Evolutionary conservation across 2,797 vertebrate species (phyloP).

Genomic region (Microctenopoma lineatum): DNA sequence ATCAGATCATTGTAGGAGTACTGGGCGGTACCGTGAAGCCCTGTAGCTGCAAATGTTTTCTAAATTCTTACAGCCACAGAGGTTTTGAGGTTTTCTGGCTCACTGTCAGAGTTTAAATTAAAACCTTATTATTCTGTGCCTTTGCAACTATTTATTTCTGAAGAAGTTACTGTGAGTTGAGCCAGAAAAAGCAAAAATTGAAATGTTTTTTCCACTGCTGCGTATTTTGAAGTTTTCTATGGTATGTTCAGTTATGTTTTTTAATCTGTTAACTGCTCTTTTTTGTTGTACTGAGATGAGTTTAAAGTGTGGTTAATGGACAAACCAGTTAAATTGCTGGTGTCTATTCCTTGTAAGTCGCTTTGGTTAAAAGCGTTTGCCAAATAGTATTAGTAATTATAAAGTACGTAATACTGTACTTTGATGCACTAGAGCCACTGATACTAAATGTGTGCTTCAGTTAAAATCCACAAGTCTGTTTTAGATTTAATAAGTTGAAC

Average conservation of each 20-base stretch:
- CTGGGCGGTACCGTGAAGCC: not conserved
- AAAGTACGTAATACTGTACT: too few relatives aligned
- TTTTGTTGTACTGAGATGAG: not conserved
- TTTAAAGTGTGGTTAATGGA: constrained; percentile 2
- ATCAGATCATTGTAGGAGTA: constrained; percentile 29
- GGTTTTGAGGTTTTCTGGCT: not conserved
- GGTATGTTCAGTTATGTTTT: not conserved
- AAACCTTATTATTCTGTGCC: constrained; percentile 14
- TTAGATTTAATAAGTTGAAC: constrained; percentile 42
- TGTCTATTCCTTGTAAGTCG: too few relatives aligned
- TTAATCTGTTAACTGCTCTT: not conserved
- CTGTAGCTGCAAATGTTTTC: not conserved
- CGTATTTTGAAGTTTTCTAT: not conserved
- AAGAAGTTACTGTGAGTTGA: constrained; percentile 3
- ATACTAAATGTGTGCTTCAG: constrained; percentile 26
- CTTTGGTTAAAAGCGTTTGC: too few relatives aligned
- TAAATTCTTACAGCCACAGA: not conserved
- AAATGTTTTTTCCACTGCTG: not conserved
- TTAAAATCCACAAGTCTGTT: constrained; percentile 45
- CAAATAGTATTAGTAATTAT: constrained; percentile 19
- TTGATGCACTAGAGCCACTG: constrained; percentile 9
- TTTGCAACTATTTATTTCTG: constrained; percentile 1
- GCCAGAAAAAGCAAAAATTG: not conserved
- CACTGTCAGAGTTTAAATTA: constrained; percentile 14
- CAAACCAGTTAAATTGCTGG: constrained; percentile 6